Evolutionary conservation across 2,888 invertebrate species (phyloP).

Genomic region (Dorcus hopei): DNA sequence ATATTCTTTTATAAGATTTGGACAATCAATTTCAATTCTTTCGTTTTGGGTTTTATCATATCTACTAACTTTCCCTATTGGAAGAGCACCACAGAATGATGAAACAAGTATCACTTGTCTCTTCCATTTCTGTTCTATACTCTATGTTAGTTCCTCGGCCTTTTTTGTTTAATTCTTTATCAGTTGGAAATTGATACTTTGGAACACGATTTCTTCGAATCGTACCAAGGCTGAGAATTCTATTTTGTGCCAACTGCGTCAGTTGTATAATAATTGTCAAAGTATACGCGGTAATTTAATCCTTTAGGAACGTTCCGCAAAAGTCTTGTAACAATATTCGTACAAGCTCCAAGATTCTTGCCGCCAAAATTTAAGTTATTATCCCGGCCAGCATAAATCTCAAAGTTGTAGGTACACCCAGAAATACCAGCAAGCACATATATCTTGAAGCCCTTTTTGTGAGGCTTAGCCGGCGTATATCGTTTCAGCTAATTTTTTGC

Average conservation of each 20-base stretch:
- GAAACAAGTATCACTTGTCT: no score
- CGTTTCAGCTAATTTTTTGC: slow-evolving; percentile 13
- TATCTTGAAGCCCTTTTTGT: slow-evolving; percentile 25
- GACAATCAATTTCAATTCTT: no score
- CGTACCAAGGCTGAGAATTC: slow-evolving; percentile 36
- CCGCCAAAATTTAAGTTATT: slow-evolving; percentile 18
- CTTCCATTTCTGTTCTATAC: no score
- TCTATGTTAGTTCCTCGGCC: slow-evolving; percentile 29
- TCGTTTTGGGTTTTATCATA: no score
- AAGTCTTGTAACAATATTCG: slow-evolving; percentile 38
- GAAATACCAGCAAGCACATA: slow-evolving; percentile 20
- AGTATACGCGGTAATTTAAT: slow-evolving; percentile 36
- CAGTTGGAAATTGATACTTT: slow-evolving; percentile 35
- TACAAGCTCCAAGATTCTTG: slow-evolving; percentile 36
- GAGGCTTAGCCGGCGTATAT: slow-evolving; percentile 22
- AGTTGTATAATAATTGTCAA: slow-evolving; percentile 38
- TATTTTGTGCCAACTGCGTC: slow-evolving; percentile 29
- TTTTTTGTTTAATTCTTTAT: slow-evolving; percentile 30
- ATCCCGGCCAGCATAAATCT: slow-evolving; percentile 13
- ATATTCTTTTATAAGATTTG: no score
- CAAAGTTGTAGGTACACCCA: slow-evolving; percentile 15
- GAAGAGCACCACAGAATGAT: no score
- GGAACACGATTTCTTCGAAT: slow-evolving; percentile 34
- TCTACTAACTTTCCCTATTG: no score
- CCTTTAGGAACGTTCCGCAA: slow-evolving; percentile 31